Evolutionary conservation across 2,888 invertebrate genomes (phyloP).

Genomic region (Euplagia quadripunctaria): DNA sequence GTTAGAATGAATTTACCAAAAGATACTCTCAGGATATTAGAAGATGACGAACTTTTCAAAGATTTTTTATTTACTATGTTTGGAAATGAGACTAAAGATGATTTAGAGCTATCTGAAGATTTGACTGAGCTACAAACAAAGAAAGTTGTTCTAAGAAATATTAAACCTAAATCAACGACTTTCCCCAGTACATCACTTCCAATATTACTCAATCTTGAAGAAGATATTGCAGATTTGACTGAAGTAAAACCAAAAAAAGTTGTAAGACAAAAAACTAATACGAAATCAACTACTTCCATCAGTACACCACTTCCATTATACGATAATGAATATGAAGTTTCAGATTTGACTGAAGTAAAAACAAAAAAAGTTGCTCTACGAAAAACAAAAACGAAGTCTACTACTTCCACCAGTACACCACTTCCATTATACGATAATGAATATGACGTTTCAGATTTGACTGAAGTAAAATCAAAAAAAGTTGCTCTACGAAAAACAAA

Average conservation of each 20-base stretch:
- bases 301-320: background rate
- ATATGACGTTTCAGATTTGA: background rate
- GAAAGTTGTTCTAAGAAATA: background rate
- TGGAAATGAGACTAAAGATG: slow-evolving; percentile 13
- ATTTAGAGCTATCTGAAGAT: background rate
- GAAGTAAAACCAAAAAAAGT: background rate
- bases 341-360: background rate
- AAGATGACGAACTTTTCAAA: slow-evolving; percentile 18
- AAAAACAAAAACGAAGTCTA: background rate
- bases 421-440: background rate
- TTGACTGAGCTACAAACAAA: background rate
- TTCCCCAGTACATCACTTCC: background rate
- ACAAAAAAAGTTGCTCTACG: background rate
- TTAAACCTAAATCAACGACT: background rate
- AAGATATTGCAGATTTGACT: background rate
- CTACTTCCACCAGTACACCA: background rate
- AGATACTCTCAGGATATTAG: slow-evolving; percentile 5
- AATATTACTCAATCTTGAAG: background rate
- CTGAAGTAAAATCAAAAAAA: no score
- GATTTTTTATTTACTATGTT: slow-evolving; percentile 33
- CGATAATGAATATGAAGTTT: background rate
- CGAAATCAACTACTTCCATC: background rate
- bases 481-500: background rate
- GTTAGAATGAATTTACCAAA: background rate
- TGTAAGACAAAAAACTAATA: background rate